A percentile compares a stretch with the other conserved stretches of the same genome.
phyloP scores from a whole-genome alignment of 2,797 vertebrate species.

The Micropoecilia bifurca region DNA sequence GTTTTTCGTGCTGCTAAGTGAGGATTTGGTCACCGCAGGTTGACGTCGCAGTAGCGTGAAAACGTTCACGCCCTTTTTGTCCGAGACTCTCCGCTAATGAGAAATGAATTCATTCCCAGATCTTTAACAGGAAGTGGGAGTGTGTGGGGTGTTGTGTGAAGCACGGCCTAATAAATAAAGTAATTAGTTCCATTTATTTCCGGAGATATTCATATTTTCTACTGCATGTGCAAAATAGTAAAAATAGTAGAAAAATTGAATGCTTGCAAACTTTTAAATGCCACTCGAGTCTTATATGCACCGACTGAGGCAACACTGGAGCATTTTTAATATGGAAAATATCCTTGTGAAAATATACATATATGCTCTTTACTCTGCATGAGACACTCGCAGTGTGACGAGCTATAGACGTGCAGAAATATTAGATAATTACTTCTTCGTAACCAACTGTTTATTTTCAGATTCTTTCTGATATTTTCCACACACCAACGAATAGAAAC shows the following conservation, averaged over 20 bases:
- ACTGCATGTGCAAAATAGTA: constrained; percentile 46
- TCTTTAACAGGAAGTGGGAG: constrained; percentile 52
- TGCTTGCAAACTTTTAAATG: constrained; percentile 50
- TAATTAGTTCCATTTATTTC: constrained; percentile 71
- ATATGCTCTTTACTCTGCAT: neutral
- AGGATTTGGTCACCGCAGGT: neutral
- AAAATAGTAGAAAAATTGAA: constrained; percentile 37
- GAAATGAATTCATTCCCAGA: neutral
- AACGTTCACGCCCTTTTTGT: neutral
- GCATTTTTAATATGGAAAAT: constrained; percentile 29
- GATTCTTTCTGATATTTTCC: neutral
- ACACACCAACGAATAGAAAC: neutral
- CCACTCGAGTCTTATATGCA: constrained; percentile 39
- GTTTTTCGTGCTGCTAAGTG: neutral
- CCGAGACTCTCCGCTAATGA: neutral
- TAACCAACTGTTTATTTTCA: neutral
- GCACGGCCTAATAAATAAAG: constrained; percentile 48
- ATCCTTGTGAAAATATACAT: neutral
- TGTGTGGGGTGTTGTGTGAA: constrained; percentile 41
- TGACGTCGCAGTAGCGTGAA: neutral
- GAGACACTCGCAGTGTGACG: neutral
- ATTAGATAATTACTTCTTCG: neutral
- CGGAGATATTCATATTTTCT: constrained; percentile 66
- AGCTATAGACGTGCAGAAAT: neutral
- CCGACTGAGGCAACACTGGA: constrained; percentile 31